Percentiles rank a stretch among this genome's conserved stretches.
Evolutionary conservation across 2,888 invertebrate genomes (phyloP).

Genomic region (Acanthosepion pharaonis): DNA sequence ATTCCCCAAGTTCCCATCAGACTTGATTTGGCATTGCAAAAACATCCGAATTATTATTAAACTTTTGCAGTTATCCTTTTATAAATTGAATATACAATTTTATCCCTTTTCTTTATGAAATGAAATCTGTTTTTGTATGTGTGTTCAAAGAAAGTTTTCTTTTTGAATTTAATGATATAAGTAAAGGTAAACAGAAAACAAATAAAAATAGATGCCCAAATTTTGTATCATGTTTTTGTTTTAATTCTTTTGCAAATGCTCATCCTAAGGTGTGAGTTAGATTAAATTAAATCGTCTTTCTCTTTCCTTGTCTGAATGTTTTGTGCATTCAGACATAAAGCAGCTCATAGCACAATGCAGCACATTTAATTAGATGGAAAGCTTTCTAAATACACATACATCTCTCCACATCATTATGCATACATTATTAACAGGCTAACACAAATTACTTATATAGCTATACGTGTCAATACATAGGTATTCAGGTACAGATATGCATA

Average conservation of each 20-base stretch:
- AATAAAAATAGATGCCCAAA: no score
- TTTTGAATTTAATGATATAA: background rate
- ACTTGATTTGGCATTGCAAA: no score
- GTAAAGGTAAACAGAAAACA: background rate
- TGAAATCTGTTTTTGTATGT: no score
- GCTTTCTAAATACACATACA: background rate
- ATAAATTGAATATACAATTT: no score
- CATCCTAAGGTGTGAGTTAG: background rate
- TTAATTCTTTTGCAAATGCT: no score
- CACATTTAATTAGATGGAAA: constrained; percentile 33
- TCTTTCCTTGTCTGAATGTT: background rate
- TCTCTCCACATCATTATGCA: background rate
- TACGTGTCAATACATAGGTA: background rate
- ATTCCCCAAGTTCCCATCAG: no score
- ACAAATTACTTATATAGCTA: background rate
- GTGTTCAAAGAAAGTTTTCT: background rate
- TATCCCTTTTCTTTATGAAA: no score
- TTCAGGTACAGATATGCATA: no score
- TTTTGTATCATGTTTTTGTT: background rate
- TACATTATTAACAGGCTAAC: background rate
- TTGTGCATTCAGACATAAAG: background rate
- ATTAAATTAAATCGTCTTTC: background rate
- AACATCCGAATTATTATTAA: no score
- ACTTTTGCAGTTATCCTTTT: no score
- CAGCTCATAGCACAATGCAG: background rate